Evolutionary conservation across 1,140 invertebrate species (phyloP).

Genomic region (Ips typographus): DNA sequence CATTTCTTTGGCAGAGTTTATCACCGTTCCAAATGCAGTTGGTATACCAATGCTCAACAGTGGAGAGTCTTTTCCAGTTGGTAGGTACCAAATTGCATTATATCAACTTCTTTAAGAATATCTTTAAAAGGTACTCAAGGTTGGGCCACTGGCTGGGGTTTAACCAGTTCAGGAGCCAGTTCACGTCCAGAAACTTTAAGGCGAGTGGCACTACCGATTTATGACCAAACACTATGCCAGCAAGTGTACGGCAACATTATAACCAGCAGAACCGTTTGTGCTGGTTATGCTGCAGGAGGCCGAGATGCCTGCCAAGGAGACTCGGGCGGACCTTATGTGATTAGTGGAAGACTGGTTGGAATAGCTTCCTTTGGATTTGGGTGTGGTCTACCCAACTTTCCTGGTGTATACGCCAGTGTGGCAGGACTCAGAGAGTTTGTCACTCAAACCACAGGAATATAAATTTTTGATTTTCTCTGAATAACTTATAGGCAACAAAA

Average conservation of each 20-base stretch:
- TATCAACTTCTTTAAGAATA: too few species aligned
- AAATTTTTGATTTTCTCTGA: neutral
- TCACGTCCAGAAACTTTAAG: conserved; percentile 1
- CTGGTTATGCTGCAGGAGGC: conserved; percentile 47
- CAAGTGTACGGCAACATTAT: conserved; percentile 40
- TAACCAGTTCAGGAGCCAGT: neutral
- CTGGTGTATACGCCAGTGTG: conserved; percentile 33
- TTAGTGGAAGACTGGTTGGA: conserved; percentile 53
- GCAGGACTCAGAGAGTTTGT: conserved; percentile 14
- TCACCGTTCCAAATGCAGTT: too few species aligned
- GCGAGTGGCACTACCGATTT: neutral
- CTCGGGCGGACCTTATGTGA: conserved; percentile 62
- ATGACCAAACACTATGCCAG: neutral
- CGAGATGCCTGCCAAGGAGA: conserved; percentile 66
- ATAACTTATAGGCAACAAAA: too few species aligned
- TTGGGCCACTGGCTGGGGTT: conserved; percentile 15
- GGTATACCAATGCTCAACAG: too few species aligned
- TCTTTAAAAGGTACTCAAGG: conserved; percentile 7
- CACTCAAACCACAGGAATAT: neutral
- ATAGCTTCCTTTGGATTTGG: conserved; percentile 57
- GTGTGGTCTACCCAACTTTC: conserved; percentile 25
- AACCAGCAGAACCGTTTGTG: conserved; percentile 50
- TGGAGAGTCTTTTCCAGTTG: too few species aligned
- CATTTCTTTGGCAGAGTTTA: too few species aligned
- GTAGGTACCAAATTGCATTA: too few species aligned